Conservation (phyloP, 2,113 vertebrate species). For the Antigone vipio region DNA sequence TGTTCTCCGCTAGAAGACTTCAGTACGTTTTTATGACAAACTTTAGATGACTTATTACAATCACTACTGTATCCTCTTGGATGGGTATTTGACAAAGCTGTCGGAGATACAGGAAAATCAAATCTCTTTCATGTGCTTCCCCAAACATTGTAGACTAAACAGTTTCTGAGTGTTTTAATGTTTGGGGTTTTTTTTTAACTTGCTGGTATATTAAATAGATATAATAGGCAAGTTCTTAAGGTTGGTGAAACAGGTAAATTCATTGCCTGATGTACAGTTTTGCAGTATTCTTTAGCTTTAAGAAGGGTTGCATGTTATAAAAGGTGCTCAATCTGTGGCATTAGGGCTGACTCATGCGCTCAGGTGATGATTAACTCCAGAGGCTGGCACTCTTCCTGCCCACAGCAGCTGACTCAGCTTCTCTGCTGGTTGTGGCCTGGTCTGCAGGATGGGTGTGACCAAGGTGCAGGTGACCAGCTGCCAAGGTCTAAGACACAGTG, state of each 20-base stretch:
- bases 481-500: background rate
- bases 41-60: background rate
- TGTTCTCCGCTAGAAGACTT: background rate
- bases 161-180: background rate
- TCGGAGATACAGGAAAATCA: background rate
- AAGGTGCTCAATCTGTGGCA: background rate
- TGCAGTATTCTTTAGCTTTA: background rate
- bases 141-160: background rate
- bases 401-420: background rate
- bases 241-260: background rate
- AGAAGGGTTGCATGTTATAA: background rate
- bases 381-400: background rate
- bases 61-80: background rate
- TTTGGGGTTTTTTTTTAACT: background rate
- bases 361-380: background rate
- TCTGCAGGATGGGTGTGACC: background rate
- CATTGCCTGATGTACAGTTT: background rate
- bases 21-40: background rate
- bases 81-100: background rate
- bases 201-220: background rate
- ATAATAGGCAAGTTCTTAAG: background rate
- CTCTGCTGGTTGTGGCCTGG: background rate
- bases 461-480: background rate
- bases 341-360: background rate
- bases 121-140: conserved; percentile 43